These are phyloP conservation scores for Gymnothorax reevesii DNA, from an alignment of 2,797 vertebrate species.

Conservation along the genomic window DNA sequence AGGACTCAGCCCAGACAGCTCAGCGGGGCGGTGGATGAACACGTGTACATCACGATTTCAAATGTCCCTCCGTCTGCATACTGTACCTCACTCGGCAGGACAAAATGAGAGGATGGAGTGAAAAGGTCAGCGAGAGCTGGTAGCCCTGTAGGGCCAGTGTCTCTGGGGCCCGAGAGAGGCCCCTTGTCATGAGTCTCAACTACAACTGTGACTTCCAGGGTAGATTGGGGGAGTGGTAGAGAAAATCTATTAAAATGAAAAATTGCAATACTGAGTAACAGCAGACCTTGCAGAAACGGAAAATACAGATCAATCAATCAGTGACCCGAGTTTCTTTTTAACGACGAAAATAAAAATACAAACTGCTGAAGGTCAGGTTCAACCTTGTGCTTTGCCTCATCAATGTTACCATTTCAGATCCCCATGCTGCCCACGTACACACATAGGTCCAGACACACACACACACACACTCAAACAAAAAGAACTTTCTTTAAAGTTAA, in stretches of 20 bases:
- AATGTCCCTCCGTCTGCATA: background rate
- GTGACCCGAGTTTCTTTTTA: slow-evolving; percentile 30
- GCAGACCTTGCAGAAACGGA: slow-evolving; percentile 38
- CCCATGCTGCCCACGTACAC: background rate
- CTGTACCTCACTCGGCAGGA: background rate
- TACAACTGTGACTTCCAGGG: slow-evolving; percentile 29
- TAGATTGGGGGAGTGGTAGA: background rate
- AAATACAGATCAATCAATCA: slow-evolving; percentile 33
- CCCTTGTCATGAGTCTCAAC: slow-evolving; percentile 22
- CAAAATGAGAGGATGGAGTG: background rate
- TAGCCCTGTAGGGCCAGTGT: slow-evolving; percentile 7
- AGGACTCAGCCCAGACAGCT: background rate
- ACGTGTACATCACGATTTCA: background rate
- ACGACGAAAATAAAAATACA: slow-evolving; percentile 23
- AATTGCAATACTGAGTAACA: slow-evolving; percentile 19
- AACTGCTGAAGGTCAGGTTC: slow-evolving; percentile 27
- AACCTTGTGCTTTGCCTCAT: slow-evolving; percentile 1
- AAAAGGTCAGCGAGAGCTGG: slow-evolving; percentile 24
- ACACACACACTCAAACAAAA: background rate
- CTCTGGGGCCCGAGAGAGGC: slow-evolving; percentile 10
- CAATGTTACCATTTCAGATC: background rate
- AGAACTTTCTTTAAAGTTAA: background rate
- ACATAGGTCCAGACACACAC: background rate
- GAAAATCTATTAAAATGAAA: slow-evolving; percentile 39
- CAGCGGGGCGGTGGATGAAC: background rate